phyloP scores from a whole-genome alignment of 1,140 invertebrate genomes.

The Hyles vespertilio region DNA sequence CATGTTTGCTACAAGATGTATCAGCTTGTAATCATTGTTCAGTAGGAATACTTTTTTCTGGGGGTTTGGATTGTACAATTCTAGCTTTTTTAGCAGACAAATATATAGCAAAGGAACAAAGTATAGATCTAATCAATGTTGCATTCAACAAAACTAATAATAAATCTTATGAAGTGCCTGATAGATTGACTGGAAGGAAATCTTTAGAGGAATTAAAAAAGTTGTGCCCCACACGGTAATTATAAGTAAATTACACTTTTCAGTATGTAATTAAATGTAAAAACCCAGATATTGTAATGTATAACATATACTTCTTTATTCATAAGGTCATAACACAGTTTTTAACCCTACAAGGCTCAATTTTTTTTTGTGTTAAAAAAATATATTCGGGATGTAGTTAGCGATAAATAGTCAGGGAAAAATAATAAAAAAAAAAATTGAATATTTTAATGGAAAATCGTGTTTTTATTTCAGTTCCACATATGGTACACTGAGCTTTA shows the following conservation, averaged over 20 bases:
- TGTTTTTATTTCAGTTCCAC: too few species aligned
- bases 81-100: conserved; percentile 88
- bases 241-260: conserved; percentile 79
- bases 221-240: conserved; percentile 82
- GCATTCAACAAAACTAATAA: conserved; percentile 85
- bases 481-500: too few species aligned
- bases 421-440: too few species aligned
- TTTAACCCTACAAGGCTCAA: too few species aligned
- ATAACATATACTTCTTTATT: too few species aligned
- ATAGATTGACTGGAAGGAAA: conserved; percentile 85
- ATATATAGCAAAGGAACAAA: conserved; percentile 80
- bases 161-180: conserved; percentile 83
- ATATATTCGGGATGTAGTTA: too few species aligned
- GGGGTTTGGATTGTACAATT: conserved; percentile 95
- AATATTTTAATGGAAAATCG: too few species aligned
- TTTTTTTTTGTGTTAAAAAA: too few species aligned
- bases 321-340: too few species aligned
- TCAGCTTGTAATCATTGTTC: conserved; percentile 79
- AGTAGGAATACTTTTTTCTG: conserved; percentile 94
- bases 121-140: conserved; percentile 97
- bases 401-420: too few species aligned
- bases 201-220: conserved; percentile 84
- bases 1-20: conserved; percentile 73
- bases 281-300: too few species aligned
- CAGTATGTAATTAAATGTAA: too few species aligned